phyloP scores from a whole-genome alignment of 1,140 invertebrate genomes.

The Brachionus manjavacas region DNA sequence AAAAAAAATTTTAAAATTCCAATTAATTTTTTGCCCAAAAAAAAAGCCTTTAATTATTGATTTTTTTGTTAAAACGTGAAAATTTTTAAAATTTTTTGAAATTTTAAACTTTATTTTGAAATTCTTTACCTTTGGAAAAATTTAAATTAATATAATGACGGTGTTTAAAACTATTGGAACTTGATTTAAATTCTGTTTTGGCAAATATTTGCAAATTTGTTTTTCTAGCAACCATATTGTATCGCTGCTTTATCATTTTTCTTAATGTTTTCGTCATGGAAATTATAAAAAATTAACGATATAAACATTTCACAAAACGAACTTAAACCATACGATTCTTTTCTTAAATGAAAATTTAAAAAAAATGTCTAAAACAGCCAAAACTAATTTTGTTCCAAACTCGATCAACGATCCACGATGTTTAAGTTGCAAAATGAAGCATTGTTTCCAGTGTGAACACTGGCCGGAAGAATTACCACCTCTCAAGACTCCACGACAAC shows the following conservation, averaged over 20 bases:
- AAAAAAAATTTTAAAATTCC: background rate
- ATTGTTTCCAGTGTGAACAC: constrained; percentile 30
- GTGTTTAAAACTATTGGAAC: background rate
- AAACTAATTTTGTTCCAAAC: constrained; percentile 7
- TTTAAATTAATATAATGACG: background rate
- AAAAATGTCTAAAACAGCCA: background rate
- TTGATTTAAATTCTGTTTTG: background rate
- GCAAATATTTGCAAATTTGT: background rate
- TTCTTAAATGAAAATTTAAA: background rate
- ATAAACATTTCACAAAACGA: background rate
- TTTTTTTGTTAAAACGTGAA: background rate
- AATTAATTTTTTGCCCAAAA: background rate
- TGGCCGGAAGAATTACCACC: background rate
- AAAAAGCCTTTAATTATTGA: background rate
- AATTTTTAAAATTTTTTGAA: too few species aligned
- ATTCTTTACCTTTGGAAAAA: background rate
- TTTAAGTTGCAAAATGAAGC: background rate
- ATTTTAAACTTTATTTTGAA: background rate
- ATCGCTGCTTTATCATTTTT: background rate
- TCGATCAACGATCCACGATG: background rate
- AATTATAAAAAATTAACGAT: background rate
- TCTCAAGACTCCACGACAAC: background rate
- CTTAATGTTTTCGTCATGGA: background rate
- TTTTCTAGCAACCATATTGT: background rate
- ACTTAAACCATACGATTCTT: background rate